Evolutionary conservation across 2,113 vertebrate species (phyloP), one percentile per base, ranked within the genome.

Genomic region (Nettapus auritus): DNA sequence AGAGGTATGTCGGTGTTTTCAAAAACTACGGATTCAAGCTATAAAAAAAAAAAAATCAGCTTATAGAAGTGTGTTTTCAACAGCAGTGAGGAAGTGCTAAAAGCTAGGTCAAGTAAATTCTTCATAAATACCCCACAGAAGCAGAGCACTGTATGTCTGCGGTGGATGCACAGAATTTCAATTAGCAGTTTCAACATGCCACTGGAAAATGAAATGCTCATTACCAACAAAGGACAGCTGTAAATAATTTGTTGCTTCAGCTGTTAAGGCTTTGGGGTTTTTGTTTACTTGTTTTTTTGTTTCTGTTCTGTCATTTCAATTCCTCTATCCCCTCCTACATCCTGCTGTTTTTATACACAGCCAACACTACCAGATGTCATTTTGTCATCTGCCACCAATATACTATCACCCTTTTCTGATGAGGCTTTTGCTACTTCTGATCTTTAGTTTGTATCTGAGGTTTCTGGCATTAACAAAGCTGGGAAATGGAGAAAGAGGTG

Each of bases 231-330:
- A 84, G 36, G 25, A 68, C 0, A 0, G 56, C 36, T 86, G 48
- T 73, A 92, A 90, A 92, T 84, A 68, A 90, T 84, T 88, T 87
- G 66, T 66, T 96, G 81, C 83, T 94, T 96, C 93, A 96, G 69
- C 48, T 96, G 83, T 55, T 66, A 79, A 46, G 70, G 69, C 86
- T 84, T 81, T 82, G 42, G 40, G 19, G 29, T 63, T 20, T 5
- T 63, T 44, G 57, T 90, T 86, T 52, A 9, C 11, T 48, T 48
- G 19, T 48, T 34, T 63, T 18, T 4, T 63, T 44, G 56, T 88
- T 86, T 52, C 57, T 93, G 31, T 89, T 34, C 46, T 92, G 33
- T 13, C 62, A 74, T 92, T 94, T 93, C 69, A 78, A n/a, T 66
- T 90, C 77, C 48, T 69, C 66, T 82, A 42, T 40, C n/a, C 23